A percentile compares a stretch with the other conserved stretches of the same genome.
These are phyloP conservation scores for Papilio aristodemus DNA, from an alignment of 1,140 invertebrate species.

Conservation along the genomic window DNA sequence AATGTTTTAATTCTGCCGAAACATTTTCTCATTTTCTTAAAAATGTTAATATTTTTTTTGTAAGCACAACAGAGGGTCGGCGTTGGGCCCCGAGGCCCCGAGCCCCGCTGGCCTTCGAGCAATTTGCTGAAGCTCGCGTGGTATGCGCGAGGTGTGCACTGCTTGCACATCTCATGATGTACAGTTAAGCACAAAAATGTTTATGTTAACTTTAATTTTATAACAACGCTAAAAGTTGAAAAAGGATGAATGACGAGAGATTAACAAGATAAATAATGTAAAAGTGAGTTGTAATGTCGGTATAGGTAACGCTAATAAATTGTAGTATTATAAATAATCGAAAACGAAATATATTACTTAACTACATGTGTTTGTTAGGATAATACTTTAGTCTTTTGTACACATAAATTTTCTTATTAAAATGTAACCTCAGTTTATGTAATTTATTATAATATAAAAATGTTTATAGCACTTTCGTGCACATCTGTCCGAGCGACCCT, in stretches of 20 bases:
- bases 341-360: no score
- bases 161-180: constrained; percentile 47
- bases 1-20: neutral
- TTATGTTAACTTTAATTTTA: constrained; percentile 1
- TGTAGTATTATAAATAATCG: neutral
- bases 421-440: neutral
- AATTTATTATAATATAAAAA: neutral
- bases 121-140: constrained; percentile 56
- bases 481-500: constrained; percentile 48
- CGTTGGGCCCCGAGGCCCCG: constrained; percentile 28
- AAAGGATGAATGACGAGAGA: no score
- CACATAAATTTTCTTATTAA: no score
- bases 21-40: neutral
- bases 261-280: no score
- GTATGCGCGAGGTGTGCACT: constrained; percentile 56
- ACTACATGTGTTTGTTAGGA: no score
- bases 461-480: constrained; percentile 36
- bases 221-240: no score
- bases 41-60: constrained; percentile 39
- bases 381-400: no score
- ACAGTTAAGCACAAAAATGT: constrained; percentile 40
- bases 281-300: no score
- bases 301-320: no score
- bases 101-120: constrained; percentile 38
- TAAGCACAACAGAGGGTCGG: constrained; percentile 45